These are phyloP conservation scores for Himalopsyche anomala DNA, from an alignment of 2,888 invertebrate species.

Conservation along the genomic window DNA sequence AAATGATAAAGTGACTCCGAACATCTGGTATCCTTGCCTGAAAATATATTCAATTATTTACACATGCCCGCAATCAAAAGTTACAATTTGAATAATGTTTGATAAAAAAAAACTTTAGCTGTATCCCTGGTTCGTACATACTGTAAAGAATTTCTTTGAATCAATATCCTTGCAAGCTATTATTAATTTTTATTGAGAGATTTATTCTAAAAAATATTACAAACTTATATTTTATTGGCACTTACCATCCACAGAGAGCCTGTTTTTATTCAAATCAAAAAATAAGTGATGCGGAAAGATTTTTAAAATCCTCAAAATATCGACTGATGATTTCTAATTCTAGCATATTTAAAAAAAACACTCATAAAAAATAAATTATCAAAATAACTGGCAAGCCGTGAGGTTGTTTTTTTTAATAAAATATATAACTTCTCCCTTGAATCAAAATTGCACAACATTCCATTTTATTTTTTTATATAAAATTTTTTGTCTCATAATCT, in stretches of 20 bases:
- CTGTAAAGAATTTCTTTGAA: not conserved
- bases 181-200: not conserved
- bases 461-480: no score
- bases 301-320: no score
- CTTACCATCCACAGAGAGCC: conserved; percentile 14
- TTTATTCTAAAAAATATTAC: not conserved
- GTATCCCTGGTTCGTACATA: not conserved
- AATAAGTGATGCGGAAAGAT: not conserved
- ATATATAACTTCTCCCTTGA: no score
- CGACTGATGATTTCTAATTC: no score
- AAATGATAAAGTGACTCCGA: conserved; percentile 89
- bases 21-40: conserved; percentile 93
- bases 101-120: not conserved
- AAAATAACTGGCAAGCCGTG: no score
- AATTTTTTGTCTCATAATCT: no score
- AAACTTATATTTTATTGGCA: not conserved
- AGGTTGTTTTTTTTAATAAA: no score
- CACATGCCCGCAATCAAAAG: not conserved
- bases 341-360: no score
- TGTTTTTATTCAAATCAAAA: not conserved
- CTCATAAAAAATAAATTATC: no score
- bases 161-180: conserved; percentile 2
- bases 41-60: conserved; percentile 71
- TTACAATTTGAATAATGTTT: no score
- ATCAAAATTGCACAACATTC: no score